Conservation (phyloP, 2,888 invertebrate species). For the Orthonevra nobilis region DNA sequence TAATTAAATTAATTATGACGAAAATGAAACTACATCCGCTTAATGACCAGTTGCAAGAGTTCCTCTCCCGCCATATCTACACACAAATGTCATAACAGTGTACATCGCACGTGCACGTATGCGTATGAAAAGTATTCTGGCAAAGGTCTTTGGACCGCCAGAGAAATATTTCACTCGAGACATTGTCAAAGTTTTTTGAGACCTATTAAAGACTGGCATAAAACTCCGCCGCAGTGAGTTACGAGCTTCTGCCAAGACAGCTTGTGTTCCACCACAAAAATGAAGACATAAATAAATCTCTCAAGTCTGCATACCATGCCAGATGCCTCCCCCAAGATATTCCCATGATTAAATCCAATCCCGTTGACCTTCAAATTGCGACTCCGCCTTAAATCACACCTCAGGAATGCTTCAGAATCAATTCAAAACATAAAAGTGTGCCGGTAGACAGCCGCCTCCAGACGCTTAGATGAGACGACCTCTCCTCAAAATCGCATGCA, state of each 20-base stretch:
- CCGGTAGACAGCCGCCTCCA: slow-evolving; percentile 20
- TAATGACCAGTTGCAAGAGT: not conserved
- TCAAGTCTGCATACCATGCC: not conserved
- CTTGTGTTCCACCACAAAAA: slow-evolving; percentile 14
- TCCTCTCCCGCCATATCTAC: not conserved
- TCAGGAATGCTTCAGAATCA: slow-evolving; percentile 44
- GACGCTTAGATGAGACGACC: slow-evolving; percentile 57
- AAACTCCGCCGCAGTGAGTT: too few species aligned
- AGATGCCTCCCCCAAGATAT: not conserved
- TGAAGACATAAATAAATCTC: slow-evolving; percentile 21
- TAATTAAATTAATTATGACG: slow-evolving; percentile 59
- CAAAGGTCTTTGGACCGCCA: too few species aligned
- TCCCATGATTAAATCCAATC: slow-evolving; percentile 8
- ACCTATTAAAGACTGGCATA: too few species aligned
- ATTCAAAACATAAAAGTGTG: slow-evolving; percentile 31
- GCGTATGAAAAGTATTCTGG: too few species aligned
- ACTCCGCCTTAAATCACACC: slow-evolving; percentile 56
- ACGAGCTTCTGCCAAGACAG: too few species aligned
- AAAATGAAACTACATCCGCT: slow-evolving; percentile 19
- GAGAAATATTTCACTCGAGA: too few species aligned
- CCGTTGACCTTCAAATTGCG: slow-evolving; percentile 38
- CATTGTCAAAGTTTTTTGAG: too few species aligned
- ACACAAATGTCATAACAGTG: not conserved
- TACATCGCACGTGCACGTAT: too few species aligned
- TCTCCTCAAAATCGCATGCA: slow-evolving; percentile 58